Evolutionary conservation across 2,888 invertebrate genomes (phyloP), one percentile per base, ranked within the genome.

Genomic region (Limnephilus lunatus): DNA sequence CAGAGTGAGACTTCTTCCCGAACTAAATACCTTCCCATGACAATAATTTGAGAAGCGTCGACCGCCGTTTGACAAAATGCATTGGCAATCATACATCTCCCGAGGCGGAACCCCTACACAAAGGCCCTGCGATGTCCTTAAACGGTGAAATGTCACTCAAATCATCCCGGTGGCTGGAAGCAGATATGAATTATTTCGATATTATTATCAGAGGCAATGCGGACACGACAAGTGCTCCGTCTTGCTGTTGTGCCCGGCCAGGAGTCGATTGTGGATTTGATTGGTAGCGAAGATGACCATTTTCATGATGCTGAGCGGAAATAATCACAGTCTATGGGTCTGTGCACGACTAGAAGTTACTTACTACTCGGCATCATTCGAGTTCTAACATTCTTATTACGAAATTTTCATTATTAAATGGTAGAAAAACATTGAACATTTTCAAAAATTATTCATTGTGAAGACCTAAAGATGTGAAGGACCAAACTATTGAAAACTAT

Each of bases 111-210:
- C 35, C 83, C 3, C 83, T 19, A 5, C 25, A 83, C 83, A 83
- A 83, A 83, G 83, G 83, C 2, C 35, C 83, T 35, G 25, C 12
- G 83, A 9, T 83, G 83, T 83, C 83, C 83, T 83, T 83, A 83
- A 83, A 83, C 83, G 83, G 83, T 83, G 83, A 83, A 83, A 83
- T 83, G 83, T 35, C 83, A 83, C 83, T 83, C 83, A 83, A 83
- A 83, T 83, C 83, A 83, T 83, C 35, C 25, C 35, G 39, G 9
- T n/a, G 32, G 83, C 83, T 39, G 83, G 83, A 19, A 83, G 35
- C 35, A 35, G 25, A 83, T 83, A 83, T 83, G 83, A 83, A 83
- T 83, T 83, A 83, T 83, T 35, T 39, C 83, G 25, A 32, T 83
- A 68, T 68, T 68, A 25, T 25, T 25, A 68, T 68, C 68, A 68